Conservation (phyloP, 2,888 invertebrate genomes). For the Thyatira batis region DNA sequence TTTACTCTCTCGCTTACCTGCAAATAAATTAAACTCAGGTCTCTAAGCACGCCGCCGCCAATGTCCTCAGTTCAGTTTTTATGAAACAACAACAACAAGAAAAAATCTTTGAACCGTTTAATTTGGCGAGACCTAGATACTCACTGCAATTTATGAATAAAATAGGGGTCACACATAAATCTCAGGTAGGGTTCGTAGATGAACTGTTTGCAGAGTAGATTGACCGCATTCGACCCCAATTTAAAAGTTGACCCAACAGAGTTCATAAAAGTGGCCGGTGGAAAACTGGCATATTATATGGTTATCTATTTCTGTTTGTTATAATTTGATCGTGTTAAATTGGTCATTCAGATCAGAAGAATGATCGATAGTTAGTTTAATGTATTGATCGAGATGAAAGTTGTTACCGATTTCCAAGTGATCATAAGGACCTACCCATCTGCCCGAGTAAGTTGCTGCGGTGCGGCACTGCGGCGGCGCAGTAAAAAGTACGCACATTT, state of each 20-base stretch:
- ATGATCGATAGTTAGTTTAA: constrained; percentile 7
- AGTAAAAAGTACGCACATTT: constrained; percentile 34
- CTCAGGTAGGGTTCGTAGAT: constrained; percentile 11
- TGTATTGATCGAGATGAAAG: no score
- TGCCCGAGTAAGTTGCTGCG: no score
- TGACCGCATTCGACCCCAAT: constrained; percentile 70
- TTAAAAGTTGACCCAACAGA: constrained; percentile 60
- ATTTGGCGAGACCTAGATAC: not conserved
- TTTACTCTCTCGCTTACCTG: constrained; percentile 4
- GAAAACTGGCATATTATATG: constrained; percentile 32
- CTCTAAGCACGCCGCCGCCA: not conserved
- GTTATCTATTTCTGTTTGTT: constrained; percentile 26
- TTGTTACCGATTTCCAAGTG: not conserved
- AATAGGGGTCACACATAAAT: constrained; percentile 30
- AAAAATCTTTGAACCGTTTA: not conserved
- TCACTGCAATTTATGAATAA: constrained; percentile 13
- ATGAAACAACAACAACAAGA: not conserved
- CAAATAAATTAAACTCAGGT: not conserved
- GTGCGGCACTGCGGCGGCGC: constrained; percentile 13
- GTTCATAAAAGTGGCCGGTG: constrained; percentile 46
- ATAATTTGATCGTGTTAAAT: constrained; percentile 26
- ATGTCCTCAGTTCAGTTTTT: not conserved
- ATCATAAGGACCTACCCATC: not conserved
- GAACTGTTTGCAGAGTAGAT: constrained; percentile 40
- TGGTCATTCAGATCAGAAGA: constrained; percentile 19